Percentiles rank a stretch among this genome's conserved stretches.
Conservation (phyloP, 1,140 invertebrate species). For the Sitobion miscanthi region DNA sequence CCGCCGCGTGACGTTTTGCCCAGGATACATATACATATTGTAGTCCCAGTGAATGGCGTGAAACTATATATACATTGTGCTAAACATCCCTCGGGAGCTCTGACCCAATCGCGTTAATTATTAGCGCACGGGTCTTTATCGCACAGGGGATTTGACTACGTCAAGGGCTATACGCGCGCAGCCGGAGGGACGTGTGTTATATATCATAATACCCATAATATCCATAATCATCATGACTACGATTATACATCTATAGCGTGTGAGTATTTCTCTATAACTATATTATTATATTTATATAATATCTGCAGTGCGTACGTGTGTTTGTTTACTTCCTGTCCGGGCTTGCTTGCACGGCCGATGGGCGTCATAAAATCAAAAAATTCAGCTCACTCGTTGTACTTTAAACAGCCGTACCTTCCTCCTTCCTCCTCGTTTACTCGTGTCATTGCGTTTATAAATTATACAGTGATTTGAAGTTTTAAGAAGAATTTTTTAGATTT, state of each 20-base stretch:
- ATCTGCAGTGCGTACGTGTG: background rate
- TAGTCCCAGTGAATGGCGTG: conserved; percentile 44
- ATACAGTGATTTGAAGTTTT: background rate
- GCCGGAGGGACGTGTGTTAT: conserved; percentile 3
- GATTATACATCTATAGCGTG: background rate
- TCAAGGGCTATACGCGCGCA: background rate
- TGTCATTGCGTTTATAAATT: background rate
- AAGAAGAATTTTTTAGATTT: background rate
- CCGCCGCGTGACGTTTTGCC: background rate
- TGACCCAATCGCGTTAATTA: conserved; percentile 56
- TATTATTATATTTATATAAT: background rate
- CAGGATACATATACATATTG: conserved; percentile 20
- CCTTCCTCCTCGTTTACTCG: background rate
- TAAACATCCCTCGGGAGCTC: conserved; percentile 44
- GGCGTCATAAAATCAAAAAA: background rate
- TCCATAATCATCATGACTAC: conserved; percentile 33
- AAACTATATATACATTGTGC: conserved; percentile 46
- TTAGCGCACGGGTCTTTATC: conserved; percentile 48
- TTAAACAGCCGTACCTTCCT: background rate
- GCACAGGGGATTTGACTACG: conserved; percentile 43
- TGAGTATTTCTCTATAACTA: background rate
- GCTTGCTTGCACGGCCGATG: too few species aligned
- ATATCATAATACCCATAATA: conserved; percentile 17
- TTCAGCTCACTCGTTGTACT: background rate
- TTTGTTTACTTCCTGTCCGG: background rate